phyloP scores from a whole-genome alignment of 2,888 invertebrate species.

The Campoplex capitator region DNA sequence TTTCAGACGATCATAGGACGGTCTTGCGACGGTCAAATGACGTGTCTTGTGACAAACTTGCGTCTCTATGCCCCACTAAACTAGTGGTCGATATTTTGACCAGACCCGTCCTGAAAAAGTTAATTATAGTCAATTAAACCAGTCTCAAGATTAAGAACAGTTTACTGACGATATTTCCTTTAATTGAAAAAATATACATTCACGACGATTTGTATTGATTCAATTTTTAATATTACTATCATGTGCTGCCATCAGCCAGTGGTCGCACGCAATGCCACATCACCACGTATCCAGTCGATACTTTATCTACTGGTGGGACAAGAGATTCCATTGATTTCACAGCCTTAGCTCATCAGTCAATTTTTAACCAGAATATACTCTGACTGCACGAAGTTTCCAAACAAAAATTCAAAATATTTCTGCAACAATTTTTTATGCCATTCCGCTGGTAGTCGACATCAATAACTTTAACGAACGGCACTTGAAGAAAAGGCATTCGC shows the following conservation, averaged over 20 bases:
- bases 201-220: not conserved
- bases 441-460: too few species aligned
- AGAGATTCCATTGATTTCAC: not conserved
- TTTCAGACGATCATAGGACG: too few species aligned
- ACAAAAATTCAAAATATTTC: too few species aligned
- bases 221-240: not conserved
- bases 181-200: not conserved
- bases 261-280: not conserved
- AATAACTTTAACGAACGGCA: too few species aligned
- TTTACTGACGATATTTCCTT: not conserved
- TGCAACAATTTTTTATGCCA: too few species aligned
- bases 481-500: too few species aligned
- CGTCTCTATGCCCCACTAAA: too few species aligned
- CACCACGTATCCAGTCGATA: not conserved
- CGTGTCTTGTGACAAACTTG: too few species aligned
- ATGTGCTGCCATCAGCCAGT: constrained; percentile 9
- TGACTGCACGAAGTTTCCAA: too few species aligned
- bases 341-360: not conserved
- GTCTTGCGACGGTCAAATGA: too few species aligned
- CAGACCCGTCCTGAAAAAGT: too few species aligned
- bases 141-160: not conserved
- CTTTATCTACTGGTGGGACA: not conserved
- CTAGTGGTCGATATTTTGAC: too few species aligned
- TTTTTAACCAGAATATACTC: not conserved
- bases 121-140: not conserved